phyloP scores from a whole-genome alignment of 2,113 vertebrate genomes.

The Verasper variegatus region DNA sequence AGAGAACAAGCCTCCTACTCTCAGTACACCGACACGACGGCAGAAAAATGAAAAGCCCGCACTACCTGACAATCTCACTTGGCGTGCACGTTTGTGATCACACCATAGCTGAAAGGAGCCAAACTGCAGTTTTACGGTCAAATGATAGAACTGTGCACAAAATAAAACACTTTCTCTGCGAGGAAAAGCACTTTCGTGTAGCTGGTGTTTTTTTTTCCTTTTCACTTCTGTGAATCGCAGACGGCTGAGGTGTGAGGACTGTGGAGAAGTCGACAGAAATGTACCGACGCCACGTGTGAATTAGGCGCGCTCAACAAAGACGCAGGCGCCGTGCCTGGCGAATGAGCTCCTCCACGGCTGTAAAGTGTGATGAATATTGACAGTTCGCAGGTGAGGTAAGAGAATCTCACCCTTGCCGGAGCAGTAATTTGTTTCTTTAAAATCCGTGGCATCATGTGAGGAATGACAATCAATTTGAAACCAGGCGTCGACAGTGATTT shows the following conservation, averaged over 20 bases:
- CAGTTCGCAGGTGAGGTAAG: conserved; percentile 20
- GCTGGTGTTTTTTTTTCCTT: conserved; percentile 3
- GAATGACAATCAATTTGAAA: conserved; percentile 33
- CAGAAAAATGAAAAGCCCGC: conserved; percentile 13
- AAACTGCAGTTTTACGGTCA: conserved; percentile 17
- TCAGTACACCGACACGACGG: conserved; percentile 12
- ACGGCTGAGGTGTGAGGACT: conserved; percentile 31
- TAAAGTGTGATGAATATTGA: conserved; percentile 50
- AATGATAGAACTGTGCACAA: not conserved
- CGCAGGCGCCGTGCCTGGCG: conserved; percentile 1
- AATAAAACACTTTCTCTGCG: not conserved
- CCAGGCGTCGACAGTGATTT: not conserved
- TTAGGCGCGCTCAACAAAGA: conserved; percentile 33
- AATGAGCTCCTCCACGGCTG: conserved; percentile 48
- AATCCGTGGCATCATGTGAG: conserved; percentile 14
- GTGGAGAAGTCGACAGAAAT: not conserved
- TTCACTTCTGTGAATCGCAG: not conserved
- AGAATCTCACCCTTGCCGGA: not conserved
- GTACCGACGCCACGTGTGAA: not conserved
- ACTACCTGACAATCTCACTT: not conserved
- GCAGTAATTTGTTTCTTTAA: conserved; percentile 23
- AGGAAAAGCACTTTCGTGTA: not conserved
- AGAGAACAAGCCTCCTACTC: conserved; percentile 13
- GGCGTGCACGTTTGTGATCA: not conserved
- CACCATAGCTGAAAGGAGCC: not conserved